These are phyloP conservation scores for Brenthis daphne DNA, from an alignment of 2,888 invertebrate species.

Conservation along the genomic window DNA sequence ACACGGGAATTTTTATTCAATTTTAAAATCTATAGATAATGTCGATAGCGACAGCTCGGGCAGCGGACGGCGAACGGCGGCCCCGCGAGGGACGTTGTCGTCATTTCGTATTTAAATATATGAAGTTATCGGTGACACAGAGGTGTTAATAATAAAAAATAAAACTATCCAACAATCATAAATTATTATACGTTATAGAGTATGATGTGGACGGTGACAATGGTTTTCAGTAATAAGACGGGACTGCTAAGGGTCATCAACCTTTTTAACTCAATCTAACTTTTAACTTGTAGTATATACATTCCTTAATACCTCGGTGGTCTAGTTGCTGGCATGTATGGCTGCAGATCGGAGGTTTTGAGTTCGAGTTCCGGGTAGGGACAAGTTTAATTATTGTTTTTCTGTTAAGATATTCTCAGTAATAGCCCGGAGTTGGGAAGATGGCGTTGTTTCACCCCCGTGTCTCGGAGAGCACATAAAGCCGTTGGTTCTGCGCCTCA, in stretches of 20 bases:
- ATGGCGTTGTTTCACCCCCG: too few species aligned
- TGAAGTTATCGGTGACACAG: slow-evolving; percentile 25
- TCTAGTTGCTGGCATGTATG: too few species aligned
- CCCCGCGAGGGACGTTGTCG: neutral
- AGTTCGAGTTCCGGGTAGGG: too few species aligned
- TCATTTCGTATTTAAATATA: slow-evolving; percentile 2
- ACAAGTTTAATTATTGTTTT: too few species aligned
- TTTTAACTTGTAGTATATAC: too few species aligned
- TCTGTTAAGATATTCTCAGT: too few species aligned
- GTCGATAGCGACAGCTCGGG: slow-evolving; percentile 11
- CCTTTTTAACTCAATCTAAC: too few species aligned
- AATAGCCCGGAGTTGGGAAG: too few species aligned
- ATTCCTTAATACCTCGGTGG: too few species aligned
- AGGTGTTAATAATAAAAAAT: slow-evolving; percentile 37
- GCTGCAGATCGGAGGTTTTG: too few species aligned
- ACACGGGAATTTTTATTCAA: slow-evolving; percentile 36
- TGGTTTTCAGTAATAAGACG: neutral
- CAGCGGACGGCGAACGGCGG: neutral
- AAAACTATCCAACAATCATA: slow-evolving; percentile 32
- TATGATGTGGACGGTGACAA: neutral
- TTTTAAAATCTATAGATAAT: slow-evolving; percentile 36
- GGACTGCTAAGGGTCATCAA: neutral
- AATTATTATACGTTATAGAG: slow-evolving; percentile 25
- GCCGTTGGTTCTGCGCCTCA: too few species aligned
- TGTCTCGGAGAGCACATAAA: too few species aligned